Evolutionary conservation across 2,797 vertebrate species (phyloP).

Genomic region (Acrossocheilus fasciatus): DNA sequence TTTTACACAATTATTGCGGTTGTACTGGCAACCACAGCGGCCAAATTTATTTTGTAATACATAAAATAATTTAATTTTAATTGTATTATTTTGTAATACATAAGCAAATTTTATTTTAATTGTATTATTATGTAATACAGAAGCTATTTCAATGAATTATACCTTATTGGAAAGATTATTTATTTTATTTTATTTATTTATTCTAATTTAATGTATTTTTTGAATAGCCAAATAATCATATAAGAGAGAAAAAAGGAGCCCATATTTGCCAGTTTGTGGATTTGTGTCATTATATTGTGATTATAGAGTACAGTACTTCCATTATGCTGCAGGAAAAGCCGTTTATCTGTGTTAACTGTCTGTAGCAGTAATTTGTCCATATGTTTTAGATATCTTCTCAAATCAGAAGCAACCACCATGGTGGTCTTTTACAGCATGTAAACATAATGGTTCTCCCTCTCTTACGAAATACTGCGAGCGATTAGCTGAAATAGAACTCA

Average conservation of each 20-base stretch:
- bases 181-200: not conserved
- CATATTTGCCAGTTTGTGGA: not conserved
- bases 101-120: not conserved
- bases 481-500: conserved; percentile 69
- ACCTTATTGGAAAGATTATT: not conserved
- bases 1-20: too few species aligned
- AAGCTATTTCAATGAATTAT: not conserved
- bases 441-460: not conserved
- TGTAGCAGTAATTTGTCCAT: conserved; percentile 6
- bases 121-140: not conserved
- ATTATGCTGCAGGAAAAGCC: not conserved
- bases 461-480: conserved; percentile 60
- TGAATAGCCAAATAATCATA: not conserved
- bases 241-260: not conserved
- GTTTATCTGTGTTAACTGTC: not conserved
- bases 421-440: not conserved
- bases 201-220: not conserved
- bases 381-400: conserved; percentile 2
- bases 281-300: not conserved
- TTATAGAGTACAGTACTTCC: not conserved
- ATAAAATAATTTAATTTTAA: not conserved
- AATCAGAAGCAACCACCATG: not conserved
- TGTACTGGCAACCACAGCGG: not conserved
- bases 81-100: not conserved
- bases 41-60: not conserved